Evolutionary conservation across 2,888 invertebrate genomes (phyloP), one percentile per base, ranked within the genome.

Genomic region (Tenthredo notha): DNA sequence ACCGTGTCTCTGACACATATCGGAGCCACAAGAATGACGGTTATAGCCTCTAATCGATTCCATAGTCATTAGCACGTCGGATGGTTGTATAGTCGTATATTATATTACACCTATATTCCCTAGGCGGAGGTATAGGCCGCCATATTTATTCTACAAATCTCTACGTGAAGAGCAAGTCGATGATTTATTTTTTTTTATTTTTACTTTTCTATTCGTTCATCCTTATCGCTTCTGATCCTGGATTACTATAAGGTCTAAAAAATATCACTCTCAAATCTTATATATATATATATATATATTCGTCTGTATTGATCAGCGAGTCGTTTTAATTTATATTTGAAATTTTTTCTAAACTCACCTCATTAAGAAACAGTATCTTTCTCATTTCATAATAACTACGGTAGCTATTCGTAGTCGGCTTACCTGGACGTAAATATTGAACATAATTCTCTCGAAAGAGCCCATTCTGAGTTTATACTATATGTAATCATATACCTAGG

Each of bases 1-100:
- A 61, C 80, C 61, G 25, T 70, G 29, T 25, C 50, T 61, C 58
- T 61, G 80, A 29, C 37, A 84, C 72, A 84, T 84, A 74, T 74
- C 25, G 77, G 87, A 74, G 82, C 70, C 29, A 80, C 58, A 67
- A 58, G 85, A 74, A 54, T 74, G 85, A 83, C 74, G 77, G 82
- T 29, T 58, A 78, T 50, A 50, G 67, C 43, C 50, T 87, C 89
- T 91, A 91, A 92, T 92, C 92, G 92, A 92, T 92, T 89, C 88
- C 85, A 67, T 88, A 89, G 91, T 92, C 91, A 92, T 92, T 92
- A 92, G 90, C 91, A 90, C 89, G 89, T 90, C 88, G 87, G 89
- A 88, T 40, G 58, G 80, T 40, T 80, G 33, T 54, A 54, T n/a
- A 18, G 77, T 61, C 61, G 21, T 80, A 80, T 61, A 50, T 33